Evolutionary conservation across 2,888 invertebrate genomes (phyloP), one percentile per base, ranked within the genome.

Genomic region (Drosophila maculinotata): DNA sequence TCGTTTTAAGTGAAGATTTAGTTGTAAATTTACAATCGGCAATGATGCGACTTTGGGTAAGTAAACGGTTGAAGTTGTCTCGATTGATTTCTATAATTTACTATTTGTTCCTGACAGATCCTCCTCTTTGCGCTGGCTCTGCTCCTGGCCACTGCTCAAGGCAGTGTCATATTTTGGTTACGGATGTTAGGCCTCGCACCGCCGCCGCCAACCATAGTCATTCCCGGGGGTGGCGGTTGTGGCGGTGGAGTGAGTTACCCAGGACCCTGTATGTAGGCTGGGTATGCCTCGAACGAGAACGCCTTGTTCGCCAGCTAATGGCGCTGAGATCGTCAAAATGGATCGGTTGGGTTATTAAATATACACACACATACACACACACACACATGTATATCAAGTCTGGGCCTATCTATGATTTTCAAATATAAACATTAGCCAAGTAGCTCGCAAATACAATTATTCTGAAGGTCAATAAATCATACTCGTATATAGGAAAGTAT

Each of bases 11-110:
- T 35, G 17, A 10, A 15, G 9, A 30, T 26, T 12, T 23, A 56
- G 58, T 71, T 47, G 14, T 15, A 12, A 3, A 28, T 35, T 9
- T 9, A 20, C 7, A 26, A 12, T 8, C 14, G 26, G 30, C 12
- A 12, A 80, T 65, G 69, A 36, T 49, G 36, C 70, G 70, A 17
- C 20, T 63, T 9, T 41, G 60, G 65, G 82, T 78, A 39, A 58
- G 62, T 44, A 0, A 10, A 2, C 20, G 8, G 14, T 14, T 9
- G 8, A 26, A 10, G 14, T 14, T 9, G 8, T 3, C 20, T 3
- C 2, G 20, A 20, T 10, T 5, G n/a, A 8, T 8, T 14, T n/a
- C 9, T 10, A 26, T 14, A 25, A 14, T n/a, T n/a, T n/a, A 15
- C 26, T 26, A 4, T 9, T 23, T 3, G 9, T 17, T 14, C 5